Evolutionary conservation across 2,797 vertebrate species (phyloP).

Genomic region (Sebastes kiyomatsui): DNA sequence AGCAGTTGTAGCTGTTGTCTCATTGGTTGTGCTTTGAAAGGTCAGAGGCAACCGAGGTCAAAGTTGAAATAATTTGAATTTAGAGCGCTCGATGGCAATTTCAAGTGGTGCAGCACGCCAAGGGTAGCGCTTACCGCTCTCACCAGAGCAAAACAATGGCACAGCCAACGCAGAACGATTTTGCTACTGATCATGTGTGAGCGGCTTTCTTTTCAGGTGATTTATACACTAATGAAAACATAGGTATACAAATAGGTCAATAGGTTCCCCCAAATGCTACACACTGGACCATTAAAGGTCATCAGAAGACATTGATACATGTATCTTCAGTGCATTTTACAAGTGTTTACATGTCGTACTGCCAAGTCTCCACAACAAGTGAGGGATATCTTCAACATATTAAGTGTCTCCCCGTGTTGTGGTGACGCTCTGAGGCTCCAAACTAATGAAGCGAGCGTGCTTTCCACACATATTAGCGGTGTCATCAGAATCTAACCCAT

Average conservation of each 20-base stretch:
- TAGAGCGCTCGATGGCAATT: no score
- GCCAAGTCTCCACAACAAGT: neutral
- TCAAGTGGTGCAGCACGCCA: no score
- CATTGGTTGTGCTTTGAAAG: no score
- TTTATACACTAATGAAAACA: no score
- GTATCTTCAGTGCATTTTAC: neutral
- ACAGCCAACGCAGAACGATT: no score
- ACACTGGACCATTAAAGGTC: neutral
- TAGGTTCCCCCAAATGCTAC: no score
- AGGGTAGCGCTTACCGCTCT: no score
- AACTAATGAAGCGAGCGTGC: slow-evolving; percentile 14
- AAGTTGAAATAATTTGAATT: no score
- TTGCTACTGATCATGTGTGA: no score
- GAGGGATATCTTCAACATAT: neutral
- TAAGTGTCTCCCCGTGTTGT: neutral
- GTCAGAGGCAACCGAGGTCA: rapidly evolving
- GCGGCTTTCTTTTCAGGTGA: no score
- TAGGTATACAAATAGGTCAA: neutral
- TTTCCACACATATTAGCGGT: slow-evolving; percentile 16
- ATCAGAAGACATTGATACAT: neutral
- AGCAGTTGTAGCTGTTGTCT: no score
- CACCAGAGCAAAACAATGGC: rapidly evolving
- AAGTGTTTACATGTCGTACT: neutral
- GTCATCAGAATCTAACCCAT: slow-evolving; percentile 45
- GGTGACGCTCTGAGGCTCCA: neutral